A percentile compares a stretch with the other conserved stretches of the same genome.
These are phyloP conservation scores for Anoplopoma fimbria DNA, from an alignment of 2,113 vertebrate species.

Conservation along the genomic window DNA sequence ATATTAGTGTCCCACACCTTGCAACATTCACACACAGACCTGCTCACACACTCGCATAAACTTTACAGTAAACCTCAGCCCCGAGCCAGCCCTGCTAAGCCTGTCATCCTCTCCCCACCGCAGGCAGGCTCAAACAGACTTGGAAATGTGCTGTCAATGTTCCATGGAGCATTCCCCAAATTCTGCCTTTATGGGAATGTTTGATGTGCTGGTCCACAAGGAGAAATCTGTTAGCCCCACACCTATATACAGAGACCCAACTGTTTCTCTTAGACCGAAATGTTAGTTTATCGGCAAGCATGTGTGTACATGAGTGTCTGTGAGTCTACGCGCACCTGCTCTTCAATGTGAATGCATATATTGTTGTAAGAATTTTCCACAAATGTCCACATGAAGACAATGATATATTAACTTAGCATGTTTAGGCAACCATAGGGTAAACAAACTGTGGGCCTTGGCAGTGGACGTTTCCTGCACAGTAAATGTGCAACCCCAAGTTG, in stretches of 20 bases:
- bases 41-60: conserved; percentile 23
- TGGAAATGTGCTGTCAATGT: conserved; percentile 32
- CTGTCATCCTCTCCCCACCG: conserved; percentile 44
- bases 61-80: conserved; percentile 51
- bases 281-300: conserved; percentile 21
- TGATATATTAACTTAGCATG: conserved; percentile 27
- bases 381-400: conserved; percentile 11
- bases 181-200: conserved; percentile 65
- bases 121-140: conserved; percentile 50
- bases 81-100: conserved; percentile 35
- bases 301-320: conserved; percentile 16
- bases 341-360: neutral
- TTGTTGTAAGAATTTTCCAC: conserved; percentile 14
- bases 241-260: conserved; percentile 52
- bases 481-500: conserved; percentile 38
- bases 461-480: conserved; percentile 52
- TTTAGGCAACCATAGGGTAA: conserved; percentile 30
- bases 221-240: conserved; percentile 59
- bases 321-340: conserved; percentile 39
- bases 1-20: conserved; percentile 67
- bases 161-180: conserved; percentile 57
- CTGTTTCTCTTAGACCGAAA: conserved; percentile 37
- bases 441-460: conserved; percentile 29
- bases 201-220: conserved; percentile 55
- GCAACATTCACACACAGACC: conserved; percentile 24